A percentile compares a stretch with the other conserved stretches of the same genome.
These are phyloP conservation scores for Norana najaformis DNA, from an alignment of 2,888 invertebrate genomes.

Conservation along the genomic window DNA sequence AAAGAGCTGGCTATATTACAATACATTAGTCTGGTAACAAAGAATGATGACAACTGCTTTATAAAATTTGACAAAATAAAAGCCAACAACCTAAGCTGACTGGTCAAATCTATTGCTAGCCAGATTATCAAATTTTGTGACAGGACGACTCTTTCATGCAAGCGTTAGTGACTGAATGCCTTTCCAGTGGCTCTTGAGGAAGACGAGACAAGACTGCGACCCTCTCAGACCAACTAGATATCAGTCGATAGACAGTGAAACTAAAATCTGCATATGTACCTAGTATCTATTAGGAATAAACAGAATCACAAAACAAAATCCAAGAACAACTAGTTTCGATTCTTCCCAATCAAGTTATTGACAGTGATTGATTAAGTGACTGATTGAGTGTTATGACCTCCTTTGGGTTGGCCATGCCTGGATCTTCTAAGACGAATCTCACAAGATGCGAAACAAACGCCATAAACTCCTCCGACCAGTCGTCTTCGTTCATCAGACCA, in stretches of 20 bases:
- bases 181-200: no score
- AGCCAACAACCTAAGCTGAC: no score
- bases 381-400: conserved; percentile 52
- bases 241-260: neutral
- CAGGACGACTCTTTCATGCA: no score
- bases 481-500: conserved; percentile 79
- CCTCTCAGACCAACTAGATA: no score
- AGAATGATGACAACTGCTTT: neutral
- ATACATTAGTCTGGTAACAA: neutral
- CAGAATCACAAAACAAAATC: neutral
- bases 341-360: no score
- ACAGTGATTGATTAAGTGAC: neutral
- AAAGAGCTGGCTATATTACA: neutral
- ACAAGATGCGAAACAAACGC: conserved; percentile 86
- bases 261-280: neutral
- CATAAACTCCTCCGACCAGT: conserved; percentile 74
- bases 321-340: neutral
- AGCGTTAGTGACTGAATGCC: no score
- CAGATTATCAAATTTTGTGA: no score
- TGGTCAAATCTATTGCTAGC: no score
- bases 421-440: conserved; percentile 87
- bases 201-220: no score
- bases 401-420: conserved; percentile 68
- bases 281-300: neutral
- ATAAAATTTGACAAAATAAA: neutral